Conservation (phyloP, 2,888 invertebrate genomes). For the Eumerus sabulonum region DNA sequence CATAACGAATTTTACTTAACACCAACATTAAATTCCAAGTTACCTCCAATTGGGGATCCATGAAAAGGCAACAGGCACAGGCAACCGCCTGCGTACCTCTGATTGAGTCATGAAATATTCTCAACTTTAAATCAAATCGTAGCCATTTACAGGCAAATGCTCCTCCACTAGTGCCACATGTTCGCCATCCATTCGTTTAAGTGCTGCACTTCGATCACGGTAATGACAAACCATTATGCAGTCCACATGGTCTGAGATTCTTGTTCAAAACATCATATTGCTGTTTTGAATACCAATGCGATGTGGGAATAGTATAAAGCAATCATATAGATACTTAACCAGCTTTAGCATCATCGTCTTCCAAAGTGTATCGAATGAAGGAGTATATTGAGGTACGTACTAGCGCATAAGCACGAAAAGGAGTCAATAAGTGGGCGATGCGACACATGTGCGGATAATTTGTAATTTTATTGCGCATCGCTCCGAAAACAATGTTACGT, state of each 20-base stretch:
- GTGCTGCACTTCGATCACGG: not conserved
- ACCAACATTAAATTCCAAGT: no score
- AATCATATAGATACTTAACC: conserved; percentile 18
- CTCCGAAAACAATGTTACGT: conserved; percentile 44
- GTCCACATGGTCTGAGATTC: conserved; percentile 26
- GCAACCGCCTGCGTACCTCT: no score
- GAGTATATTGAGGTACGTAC: no score
- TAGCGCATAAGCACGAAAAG: no score
- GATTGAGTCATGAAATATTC: no score
- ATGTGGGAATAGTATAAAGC: conserved; percentile 7
- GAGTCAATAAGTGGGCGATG: no score
- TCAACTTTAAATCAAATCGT: conserved; percentile 9
- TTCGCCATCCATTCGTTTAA: conserved; percentile 20
- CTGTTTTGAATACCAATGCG: conserved; percentile 46
- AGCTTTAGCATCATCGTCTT: conserved; percentile 25
- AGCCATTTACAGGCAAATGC: conserved; percentile 5
- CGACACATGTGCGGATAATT: conserved; percentile 39
- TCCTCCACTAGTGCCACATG: conserved; percentile 25
- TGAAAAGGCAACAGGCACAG: no score
- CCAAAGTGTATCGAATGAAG: no score
- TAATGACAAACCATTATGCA: conserved; percentile 47
- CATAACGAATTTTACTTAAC: no score
- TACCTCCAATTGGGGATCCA: no score
- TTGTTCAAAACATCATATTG: conserved; percentile 21
- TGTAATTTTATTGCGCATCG: conserved; percentile 35